phyloP scores from a whole-genome alignment of 2,888 invertebrate genomes.

The Melinaea marsaeus region DNA sequence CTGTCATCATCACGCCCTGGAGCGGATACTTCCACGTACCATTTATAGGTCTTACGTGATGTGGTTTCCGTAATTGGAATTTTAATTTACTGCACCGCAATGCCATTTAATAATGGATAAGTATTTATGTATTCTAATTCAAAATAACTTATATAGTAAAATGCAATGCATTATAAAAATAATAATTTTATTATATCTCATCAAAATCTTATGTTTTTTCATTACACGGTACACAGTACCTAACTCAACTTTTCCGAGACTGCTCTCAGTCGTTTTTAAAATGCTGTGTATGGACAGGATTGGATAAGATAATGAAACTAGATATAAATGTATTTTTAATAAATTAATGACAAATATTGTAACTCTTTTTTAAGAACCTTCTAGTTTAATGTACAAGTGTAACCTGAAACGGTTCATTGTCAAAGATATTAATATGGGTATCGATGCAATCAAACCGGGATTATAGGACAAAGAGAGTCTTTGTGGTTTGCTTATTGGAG shows the following conservation, averaged over 20 bases:
- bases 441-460: constrained; percentile 41
- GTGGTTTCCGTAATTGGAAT: constrained; percentile 4
- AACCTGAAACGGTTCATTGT: constrained; percentile 7
- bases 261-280: no score
- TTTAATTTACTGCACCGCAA: background rate
- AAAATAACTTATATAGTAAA: background rate
- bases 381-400: background rate
- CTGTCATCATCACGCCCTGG: constrained; percentile 7
- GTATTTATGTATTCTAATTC: background rate
- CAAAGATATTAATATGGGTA: constrained; percentile 31
- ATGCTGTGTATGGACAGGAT: no score
- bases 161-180: no score
- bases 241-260: no score
- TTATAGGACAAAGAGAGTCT: constrained; percentile 34
- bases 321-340: no score
- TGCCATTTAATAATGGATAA: background rate
- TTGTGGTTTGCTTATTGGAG: constrained; percentile 13
- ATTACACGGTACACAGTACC: no score
- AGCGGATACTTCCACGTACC: constrained; percentile 9
- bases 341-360: no score
- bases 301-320: no score
- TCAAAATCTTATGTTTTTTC: no score
- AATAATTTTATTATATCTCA: no score
- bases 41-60: constrained; percentile 15
- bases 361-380: no score